Evolutionary conservation across 2,113 vertebrate species (phyloP), one percentile per base, ranked within the genome.

Genomic region (Rousettus leschenaultii): DNA sequence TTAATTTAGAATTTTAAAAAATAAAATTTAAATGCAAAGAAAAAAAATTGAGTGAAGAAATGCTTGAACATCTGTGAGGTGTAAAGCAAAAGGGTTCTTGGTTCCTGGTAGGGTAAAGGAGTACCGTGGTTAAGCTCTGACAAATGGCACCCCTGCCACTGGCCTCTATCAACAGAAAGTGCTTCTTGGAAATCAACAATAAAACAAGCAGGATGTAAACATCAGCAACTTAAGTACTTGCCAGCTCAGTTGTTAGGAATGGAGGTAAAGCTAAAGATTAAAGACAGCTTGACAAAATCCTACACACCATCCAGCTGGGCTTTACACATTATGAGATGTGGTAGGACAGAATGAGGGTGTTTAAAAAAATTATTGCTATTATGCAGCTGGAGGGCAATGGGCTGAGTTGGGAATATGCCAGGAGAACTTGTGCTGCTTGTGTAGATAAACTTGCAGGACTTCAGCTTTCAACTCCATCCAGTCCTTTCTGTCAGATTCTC

Each of bases 361-460:
- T 4, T 48, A 74, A 77, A 97, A 33, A 96, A 96, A 59, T 61
- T 77, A 92, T 91, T 98, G 98, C 97, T 96, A 73, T 97, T 97
- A 1, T 35, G 75, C 97, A 30, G 98, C 24, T 59, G 57, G 89
- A 95, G 89, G 93, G 96, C 91, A 1, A 5, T 12, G 74, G 5
- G 8, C 98, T 83, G 96, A 10, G 97, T 21, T 96, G 98, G 98
- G 98, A 97, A 40, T 95, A 6, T 73, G 98, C 98, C 51, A 97
- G 97, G 82, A 59, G 97, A 97, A 98, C 97, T 98, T 97, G 97
- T 87, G 98, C 98, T 96, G 97, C 98, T 97, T 97, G 95, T 98
- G 96, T 97, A 98, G 98, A 98, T 98, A 98, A 98, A 98, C 98
- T 96, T 93, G 35, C 0, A 45, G 98, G 98, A 97, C 98, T 93